Evolutionary conservation across 2,113 vertebrate genomes (phyloP), one percentile per base, ranked within the genome.

Genomic region (Ceuthmochares aereus): DNA sequence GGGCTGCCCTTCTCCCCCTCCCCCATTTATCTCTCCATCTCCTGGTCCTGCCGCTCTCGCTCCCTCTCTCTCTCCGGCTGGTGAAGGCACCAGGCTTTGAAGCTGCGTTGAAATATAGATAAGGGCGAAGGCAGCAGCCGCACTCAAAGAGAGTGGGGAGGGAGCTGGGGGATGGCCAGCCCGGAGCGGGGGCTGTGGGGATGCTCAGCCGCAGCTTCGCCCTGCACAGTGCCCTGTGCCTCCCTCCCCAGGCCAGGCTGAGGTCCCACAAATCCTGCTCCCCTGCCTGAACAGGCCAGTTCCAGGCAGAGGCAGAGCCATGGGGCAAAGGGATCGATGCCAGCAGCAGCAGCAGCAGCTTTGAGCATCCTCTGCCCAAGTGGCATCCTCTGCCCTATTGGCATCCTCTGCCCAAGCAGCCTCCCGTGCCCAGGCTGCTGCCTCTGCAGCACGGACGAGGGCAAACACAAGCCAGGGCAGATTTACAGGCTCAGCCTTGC

Each of bases 31-130:
- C 95, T 94, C 67, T 12, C 49, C 84, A 79, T 79, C 94, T 77
- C 67, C 6, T 3, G 47, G 83, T 70, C 83, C 75, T 79, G 87
- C 92, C 34, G 6, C 3, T 6, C 63, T 70, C 51, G 3, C 79
- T 79, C 74, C 43, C 47, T 22, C 47, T 49, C 47, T 49, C 93
- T 83, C 84, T 20, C 84, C 1, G 42, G 52, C 96, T 82, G 94
- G 82, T 17, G 91, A 84, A 90, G 95, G 79, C 85, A 29, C 93
- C 83, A 42, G 63, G 85, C 97, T 97, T 97, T 97, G 97, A 97
- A 97, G 97, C 95, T 85, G 94, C 94, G 30, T 92, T 97, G 95
- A 97, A 97, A 97, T 93, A 97, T 97, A 96, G 96, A 97, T 97
- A 97, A 97, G 97, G 94, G 88, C 63, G 86, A 95, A 89, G 51